phyloP scores from a whole-genome alignment of 2,113 vertebrate species.

The Prunella fulvescens region DNA sequence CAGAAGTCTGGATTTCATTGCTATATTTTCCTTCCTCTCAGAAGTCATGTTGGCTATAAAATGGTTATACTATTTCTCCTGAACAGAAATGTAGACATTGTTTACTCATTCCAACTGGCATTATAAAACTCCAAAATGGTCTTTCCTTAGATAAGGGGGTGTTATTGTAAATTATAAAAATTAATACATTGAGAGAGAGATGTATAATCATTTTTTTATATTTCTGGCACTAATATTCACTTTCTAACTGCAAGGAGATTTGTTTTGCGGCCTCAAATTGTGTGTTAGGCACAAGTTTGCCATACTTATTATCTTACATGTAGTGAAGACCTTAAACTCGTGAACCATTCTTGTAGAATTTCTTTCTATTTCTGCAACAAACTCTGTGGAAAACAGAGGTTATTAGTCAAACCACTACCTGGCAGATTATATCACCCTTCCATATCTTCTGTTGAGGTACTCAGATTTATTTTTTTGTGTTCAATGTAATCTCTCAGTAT shows the following conservation, averaged over 20 bases:
- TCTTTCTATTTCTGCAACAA: background rate
- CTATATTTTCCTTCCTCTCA: slow-evolving; percentile 1
- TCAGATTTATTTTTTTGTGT: background rate
- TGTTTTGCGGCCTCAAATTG: background rate
- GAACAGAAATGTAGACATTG: background rate
- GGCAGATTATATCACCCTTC: background rate
- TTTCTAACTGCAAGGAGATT: background rate
- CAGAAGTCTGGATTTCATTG: slow-evolving; percentile 23
- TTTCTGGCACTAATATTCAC: background rate
- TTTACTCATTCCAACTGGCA: background rate
- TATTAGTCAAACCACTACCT: background rate
- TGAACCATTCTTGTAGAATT: background rate
- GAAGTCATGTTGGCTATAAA: background rate
- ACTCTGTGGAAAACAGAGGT: background rate
- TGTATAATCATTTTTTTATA: background rate
- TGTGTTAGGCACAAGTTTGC: background rate
- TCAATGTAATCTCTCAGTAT: background rate
- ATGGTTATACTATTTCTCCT: background rate
- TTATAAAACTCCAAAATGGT: background rate
- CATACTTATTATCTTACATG: background rate
- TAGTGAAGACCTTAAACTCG: background rate
- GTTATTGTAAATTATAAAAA: background rate
- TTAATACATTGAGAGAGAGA: background rate
- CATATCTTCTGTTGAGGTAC: background rate
- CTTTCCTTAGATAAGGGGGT: background rate